Percentiles rank a stretch among this genome's conserved stretches.
These are phyloP conservation scores for Micropterix aruncella DNA, from an alignment of 2,888 invertebrate species.

Conservation along the genomic window DNA sequence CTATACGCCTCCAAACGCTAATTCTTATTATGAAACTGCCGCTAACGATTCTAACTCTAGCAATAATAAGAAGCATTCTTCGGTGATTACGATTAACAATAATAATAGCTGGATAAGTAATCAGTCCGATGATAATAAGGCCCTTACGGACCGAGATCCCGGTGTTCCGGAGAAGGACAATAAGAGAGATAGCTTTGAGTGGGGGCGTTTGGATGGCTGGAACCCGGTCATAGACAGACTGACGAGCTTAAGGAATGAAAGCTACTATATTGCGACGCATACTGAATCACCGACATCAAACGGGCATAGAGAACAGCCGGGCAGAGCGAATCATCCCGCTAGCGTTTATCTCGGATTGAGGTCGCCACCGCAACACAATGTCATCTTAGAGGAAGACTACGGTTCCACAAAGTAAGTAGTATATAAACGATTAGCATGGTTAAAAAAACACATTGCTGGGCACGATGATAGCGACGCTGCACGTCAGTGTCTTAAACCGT, in stretches of 20 bases:
- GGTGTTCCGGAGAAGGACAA: constrained; percentile 32
- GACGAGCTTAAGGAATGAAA: constrained; percentile 76
- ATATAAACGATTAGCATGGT: too few species aligned
- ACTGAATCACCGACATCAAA: constrained; percentile 44
- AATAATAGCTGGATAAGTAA: constrained; percentile 37
- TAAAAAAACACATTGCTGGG: too few species aligned
- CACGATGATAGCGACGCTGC: too few species aligned
- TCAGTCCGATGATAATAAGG: constrained; percentile 36
- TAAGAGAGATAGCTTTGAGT: constrained; percentile 40
- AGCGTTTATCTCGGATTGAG: constrained; percentile 20
- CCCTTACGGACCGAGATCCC: constrained; percentile 33
- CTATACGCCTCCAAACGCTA: constrained; percentile 7
- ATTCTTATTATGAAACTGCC: constrained; percentile 2
- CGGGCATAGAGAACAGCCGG: constrained; percentile 20
- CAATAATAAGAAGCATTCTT: constrained; percentile 27
- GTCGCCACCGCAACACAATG: constrained; percentile 37
- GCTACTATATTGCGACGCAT: constrained; percentile 77
- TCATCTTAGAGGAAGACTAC: constrained; percentile 51
- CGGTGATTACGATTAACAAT: constrained; percentile 35
- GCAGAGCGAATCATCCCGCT: constrained; percentile 14
- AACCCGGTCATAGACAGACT: constrained; percentile 84
- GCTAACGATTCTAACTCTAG: constrained; percentile 7
- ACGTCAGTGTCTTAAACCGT: too few species aligned
- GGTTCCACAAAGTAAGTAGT: constrained; percentile 20
- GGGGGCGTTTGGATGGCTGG: constrained; percentile 52